These are phyloP conservation scores for Onychomys arenicola DNA, from an alignment of 2,797 vertebrate species.

Conservation along the genomic window DNA sequence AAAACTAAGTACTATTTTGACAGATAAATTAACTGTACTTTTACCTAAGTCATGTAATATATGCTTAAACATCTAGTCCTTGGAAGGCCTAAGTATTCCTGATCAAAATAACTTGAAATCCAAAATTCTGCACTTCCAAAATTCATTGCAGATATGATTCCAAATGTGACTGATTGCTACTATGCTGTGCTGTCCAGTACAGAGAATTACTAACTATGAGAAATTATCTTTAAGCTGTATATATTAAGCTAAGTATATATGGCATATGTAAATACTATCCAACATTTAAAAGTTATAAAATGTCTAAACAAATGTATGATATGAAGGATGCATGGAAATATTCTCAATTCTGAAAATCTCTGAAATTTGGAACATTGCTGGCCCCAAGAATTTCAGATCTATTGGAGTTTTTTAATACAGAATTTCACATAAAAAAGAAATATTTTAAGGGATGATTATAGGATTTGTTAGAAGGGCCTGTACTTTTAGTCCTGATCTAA, in stretches of 20 bases:
- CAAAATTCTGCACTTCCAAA: not conserved
- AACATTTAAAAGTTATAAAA: not conserved
- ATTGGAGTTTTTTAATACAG: not conserved
- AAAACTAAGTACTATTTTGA: not conserved
- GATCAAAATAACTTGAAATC: not conserved
- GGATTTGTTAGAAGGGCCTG: not conserved
- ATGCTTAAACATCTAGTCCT: not conserved
- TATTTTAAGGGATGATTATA: not conserved
- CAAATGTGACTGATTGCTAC: not conserved
- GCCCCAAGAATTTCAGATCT: not conserved
- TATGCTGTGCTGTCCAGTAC: too few species aligned
- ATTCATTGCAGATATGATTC: not conserved
- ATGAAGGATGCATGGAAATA: not conserved
- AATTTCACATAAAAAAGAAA: slow-evolving; percentile 8
- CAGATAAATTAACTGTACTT: not conserved
- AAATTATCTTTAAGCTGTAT: not conserved
- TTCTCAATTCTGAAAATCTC: not conserved
- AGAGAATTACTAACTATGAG: not conserved
- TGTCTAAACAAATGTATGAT: not conserved
- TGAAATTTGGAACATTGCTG: not conserved
- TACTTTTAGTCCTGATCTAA: not conserved
- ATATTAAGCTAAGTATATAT: not conserved
- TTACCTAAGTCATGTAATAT: not conserved
- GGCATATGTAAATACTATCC: not conserved
- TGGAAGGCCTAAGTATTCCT: not conserved